Conservation (phyloP, 1,140 invertebrate species). For the Doryteuthis pealeii region DNA sequence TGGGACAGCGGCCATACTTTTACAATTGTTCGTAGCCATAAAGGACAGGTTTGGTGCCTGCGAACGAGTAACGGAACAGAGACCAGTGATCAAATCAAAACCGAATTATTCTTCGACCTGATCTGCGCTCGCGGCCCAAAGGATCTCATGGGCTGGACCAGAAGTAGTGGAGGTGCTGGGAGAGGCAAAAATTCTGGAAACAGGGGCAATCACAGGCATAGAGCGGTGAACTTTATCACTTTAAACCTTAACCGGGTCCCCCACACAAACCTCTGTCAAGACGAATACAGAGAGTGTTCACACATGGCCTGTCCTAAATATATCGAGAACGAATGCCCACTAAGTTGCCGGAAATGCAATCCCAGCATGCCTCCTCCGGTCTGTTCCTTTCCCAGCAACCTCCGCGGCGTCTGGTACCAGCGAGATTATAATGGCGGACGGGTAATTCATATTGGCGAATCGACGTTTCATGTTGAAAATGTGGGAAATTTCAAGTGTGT, state of each 20-base stretch:
- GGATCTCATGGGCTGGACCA: not conserved
- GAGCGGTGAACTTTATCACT: conserved; percentile 20
- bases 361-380: conserved; percentile 14
- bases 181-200: no score
- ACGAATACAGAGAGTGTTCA: conserved; percentile 38
- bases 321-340: conserved; percentile 33
- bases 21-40: conserved; percentile 30
- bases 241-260: conserved; percentile 26
- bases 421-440: conserved; percentile 19
- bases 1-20: conserved; percentile 30
- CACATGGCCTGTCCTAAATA: conserved; percentile 29
- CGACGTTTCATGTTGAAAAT: conserved; percentile 24
- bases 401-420: conserved; percentile 31
- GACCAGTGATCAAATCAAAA: conserved; percentile 13
- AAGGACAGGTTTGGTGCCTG: conserved; percentile 38
- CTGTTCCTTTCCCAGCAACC: conserved; percentile 31
- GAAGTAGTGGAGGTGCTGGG: not conserved
- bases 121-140: conserved; percentile 17
- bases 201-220: not conserved
- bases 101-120: conserved; percentile 34
- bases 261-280: conserved; percentile 32
- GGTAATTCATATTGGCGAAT: conserved; percentile 25
- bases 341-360: conserved; percentile 34
- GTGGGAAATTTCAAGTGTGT: conserved; percentile 39
- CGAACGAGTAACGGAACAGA: conserved; percentile 12